Conservation (phyloP, 2,113 vertebrate species). For the Ochotona curzoniae region DNA sequence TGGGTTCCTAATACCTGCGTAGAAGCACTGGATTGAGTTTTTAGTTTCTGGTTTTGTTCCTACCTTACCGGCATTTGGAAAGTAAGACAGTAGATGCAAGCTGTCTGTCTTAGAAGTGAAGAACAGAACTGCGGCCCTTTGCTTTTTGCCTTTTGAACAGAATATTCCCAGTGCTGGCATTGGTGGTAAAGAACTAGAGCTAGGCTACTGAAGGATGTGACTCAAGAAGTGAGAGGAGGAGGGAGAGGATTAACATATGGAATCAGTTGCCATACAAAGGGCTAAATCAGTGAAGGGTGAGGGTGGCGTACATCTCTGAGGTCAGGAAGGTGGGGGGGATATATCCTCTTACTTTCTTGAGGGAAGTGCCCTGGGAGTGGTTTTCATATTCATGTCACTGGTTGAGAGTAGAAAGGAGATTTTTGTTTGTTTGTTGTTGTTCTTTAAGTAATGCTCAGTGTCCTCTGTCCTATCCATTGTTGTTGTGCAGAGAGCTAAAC, state of each 20-base stretch:
- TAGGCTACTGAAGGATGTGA: background rate
- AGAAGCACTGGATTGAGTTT: too few species aligned
- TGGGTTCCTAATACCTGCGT: too few species aligned
- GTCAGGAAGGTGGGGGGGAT: background rate
- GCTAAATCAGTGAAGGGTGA: background rate
- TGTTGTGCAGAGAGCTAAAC: too few species aligned
- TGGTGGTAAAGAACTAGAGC: background rate
- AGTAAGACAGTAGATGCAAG: too few species aligned
- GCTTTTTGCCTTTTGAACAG: background rate
- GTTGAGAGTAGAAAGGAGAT: background rate
- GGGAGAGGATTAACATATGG: background rate
- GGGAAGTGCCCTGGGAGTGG: background rate
- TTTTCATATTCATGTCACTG: background rate
- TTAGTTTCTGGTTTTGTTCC: too few species aligned
- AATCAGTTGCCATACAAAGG: background rate
- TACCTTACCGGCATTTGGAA: too few species aligned
- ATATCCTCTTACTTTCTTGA: background rate
- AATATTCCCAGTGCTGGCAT: background rate
- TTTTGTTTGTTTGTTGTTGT: background rate
- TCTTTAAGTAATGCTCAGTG: background rate
- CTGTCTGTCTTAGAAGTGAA: too few species aligned
- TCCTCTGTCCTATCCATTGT: background rate
- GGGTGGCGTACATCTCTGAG: background rate
- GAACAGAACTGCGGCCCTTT: background rate
- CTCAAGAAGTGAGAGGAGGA: background rate